Base-by-base conservation (phyloP, 2,888 invertebrate species). In the Hemistola chrysoprasaria region DNA sequence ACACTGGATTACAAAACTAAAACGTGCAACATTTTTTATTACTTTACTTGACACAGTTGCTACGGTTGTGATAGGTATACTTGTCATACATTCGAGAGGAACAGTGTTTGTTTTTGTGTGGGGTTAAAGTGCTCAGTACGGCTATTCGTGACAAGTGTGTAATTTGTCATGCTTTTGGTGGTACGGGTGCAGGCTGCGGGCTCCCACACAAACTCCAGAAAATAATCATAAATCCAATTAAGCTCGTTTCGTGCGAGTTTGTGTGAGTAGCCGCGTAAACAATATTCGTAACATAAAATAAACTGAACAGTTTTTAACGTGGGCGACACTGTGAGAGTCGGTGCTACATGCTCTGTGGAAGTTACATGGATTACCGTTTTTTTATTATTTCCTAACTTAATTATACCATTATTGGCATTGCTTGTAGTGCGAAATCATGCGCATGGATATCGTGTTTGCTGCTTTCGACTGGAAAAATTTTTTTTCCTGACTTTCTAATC, bases 321-420 rank as follows among this genome's bases (percentile, higher is more conserved):
- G 70, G 75, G 75, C 72, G 73, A 74, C 65, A 72, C 69, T 66
- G 82, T 84, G 79, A 75, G 68, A 69, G 68, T 77, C 67, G 76
- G 85, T 85, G 86, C 80, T 63, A 82, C 86, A 86, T 87, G 86
- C 86, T 81, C 85, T 78, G 85, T 78, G 79, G 69, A 73, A 64
- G 69, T 68, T 65, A 65, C n/a, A n/a, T n/a, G n/a, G n/a, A n/a
- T 60, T 63, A 50, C 53, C 56, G 56, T 48, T 49, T 48, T 50
- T 55, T 51, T 32, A 40, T 53, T 40, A 28, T 25, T 35, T 42
- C 25, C 26, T 43, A 22, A 23, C n/a, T n/a, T n/a, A 33, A 36
- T 32, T 44, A 37, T 32, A 28, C 11, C 29, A 16, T 10, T 9
- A 16, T 7, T 26, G 24, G 38, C 34, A 11, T 33, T 36, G 30